These are phyloP conservation scores for Polypterus bichir DNA, from an alignment of 2,113 vertebrate genomes.

Conservation along the genomic window DNA sequence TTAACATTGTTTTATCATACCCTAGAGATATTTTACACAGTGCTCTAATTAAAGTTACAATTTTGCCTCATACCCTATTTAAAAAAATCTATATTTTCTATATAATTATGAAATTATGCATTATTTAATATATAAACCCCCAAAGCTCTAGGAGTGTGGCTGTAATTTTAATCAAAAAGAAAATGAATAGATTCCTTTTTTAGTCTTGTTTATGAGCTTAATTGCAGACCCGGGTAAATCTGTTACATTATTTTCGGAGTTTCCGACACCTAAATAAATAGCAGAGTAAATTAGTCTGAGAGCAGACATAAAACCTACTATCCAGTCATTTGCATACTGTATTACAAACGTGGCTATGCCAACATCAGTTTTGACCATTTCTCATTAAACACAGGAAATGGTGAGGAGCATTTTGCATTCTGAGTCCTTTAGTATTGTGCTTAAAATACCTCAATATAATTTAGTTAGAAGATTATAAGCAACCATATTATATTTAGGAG, in stretches of 20 bases:
- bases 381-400: conserved; percentile 13
- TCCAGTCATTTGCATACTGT: conserved; percentile 43
- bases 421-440: background rate
- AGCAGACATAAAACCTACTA: conserved; percentile 52
- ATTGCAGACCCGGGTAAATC: conserved; percentile 42
- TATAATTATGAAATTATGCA: conserved; percentile 69
- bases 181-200: conserved; percentile 52
- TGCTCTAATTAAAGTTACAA: conserved; percentile 60
- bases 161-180: conserved; percentile 60
- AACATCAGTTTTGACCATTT: conserved; percentile 33
- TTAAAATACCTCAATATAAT: conserved; percentile 42
- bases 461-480: conserved; percentile 40
- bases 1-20: conserved; percentile 63
- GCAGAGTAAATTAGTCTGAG: conserved; percentile 45
- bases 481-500: conserved; percentile 44
- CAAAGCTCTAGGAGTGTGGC: conserved; percentile 53
- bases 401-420: background rate
- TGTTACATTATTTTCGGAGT: conserved; percentile 37
- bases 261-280: conserved; percentile 40
- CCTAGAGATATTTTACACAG: conserved; percentile 62
- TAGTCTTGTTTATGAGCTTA: conserved; percentile 52
- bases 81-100: conserved; percentile 66
- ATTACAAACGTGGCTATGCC: conserved; percentile 42
- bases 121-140: conserved; percentile 65
- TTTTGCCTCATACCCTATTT: conserved; percentile 57